Evolutionary conservation across 2,797 vertebrate genomes (phyloP).

Genomic region (Microhierax caerulescens): DNA sequence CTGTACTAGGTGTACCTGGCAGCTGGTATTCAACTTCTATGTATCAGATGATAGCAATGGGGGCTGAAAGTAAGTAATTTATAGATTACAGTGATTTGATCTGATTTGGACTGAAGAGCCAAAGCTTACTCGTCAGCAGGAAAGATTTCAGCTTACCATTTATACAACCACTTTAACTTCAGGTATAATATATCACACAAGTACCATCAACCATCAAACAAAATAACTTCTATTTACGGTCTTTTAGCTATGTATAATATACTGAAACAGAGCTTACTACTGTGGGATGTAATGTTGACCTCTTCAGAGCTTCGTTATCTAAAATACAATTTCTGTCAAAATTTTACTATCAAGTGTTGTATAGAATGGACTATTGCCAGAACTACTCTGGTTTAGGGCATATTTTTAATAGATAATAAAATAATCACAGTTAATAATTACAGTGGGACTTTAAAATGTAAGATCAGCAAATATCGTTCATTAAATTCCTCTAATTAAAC

Average conservation of each 20-base stretch:
- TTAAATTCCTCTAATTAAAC: background rate
- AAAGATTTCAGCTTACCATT: background rate
- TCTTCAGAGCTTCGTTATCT: background rate
- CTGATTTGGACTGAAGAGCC: background rate
- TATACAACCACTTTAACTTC: background rate
- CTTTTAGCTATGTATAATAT: background rate
- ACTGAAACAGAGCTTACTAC: background rate
- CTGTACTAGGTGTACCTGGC: background rate
- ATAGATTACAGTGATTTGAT: background rate
- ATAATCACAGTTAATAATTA: background rate
- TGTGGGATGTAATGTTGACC: background rate
- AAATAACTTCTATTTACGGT: background rate
- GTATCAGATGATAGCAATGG: background rate
- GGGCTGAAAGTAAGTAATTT: background rate
- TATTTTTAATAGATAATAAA: background rate
- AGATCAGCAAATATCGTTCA: background rate
- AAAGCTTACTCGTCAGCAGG: background rate
- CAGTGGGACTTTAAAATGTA: background rate
- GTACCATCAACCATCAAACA: background rate
- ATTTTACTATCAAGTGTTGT: background rate
- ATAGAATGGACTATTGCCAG: background rate
- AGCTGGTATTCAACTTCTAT: background rate
- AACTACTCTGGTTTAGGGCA: background rate
- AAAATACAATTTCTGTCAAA: background rate
- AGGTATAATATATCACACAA: background rate